These are phyloP conservation scores for Recurvirostra avosetta DNA, from an alignment of 2,113 vertebrate genomes.

Conservation along the genomic window DNA sequence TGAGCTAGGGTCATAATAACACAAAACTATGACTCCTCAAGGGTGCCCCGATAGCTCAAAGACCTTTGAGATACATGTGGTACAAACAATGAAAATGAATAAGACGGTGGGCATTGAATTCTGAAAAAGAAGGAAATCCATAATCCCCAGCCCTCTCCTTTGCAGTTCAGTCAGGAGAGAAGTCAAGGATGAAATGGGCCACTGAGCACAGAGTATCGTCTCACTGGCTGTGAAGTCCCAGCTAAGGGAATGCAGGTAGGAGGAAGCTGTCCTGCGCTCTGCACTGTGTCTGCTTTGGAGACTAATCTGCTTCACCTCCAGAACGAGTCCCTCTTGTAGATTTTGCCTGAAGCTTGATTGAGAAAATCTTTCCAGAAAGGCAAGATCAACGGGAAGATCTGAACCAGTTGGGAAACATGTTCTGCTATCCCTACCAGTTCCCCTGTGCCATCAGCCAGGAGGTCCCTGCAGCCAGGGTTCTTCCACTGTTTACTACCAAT, in stretches of 20 bases:
- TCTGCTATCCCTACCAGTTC: constrained; percentile 16
- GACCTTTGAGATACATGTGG: not conserved
- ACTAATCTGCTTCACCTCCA: not conserved
- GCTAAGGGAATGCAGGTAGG: not conserved
- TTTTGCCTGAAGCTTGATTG: constrained; percentile 23
- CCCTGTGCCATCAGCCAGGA: not conserved
- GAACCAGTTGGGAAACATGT: not conserved
- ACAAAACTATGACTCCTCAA: not conserved
- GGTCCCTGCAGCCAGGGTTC: not conserved
- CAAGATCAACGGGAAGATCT: constrained; percentile 43
- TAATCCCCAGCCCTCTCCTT: not conserved
- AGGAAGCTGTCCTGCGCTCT: not conserved
- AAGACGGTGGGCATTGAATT: not conserved
- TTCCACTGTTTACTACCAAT: not conserved
- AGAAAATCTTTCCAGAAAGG: constrained; percentile 41
- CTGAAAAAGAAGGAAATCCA: not conserved
- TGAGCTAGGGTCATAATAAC: not conserved
- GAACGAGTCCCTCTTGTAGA: not conserved
- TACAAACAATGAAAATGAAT: not conserved
- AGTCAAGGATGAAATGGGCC: not conserved
- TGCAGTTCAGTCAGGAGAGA: not conserved
- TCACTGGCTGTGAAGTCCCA: not conserved
- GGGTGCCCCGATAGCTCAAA: not conserved
- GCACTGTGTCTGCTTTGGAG: not conserved
- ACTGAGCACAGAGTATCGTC: not conserved